These are phyloP conservation scores for Glaucidium brasilianum DNA, from an alignment of 2,113 vertebrate species.

Conservation along the genomic window DNA sequence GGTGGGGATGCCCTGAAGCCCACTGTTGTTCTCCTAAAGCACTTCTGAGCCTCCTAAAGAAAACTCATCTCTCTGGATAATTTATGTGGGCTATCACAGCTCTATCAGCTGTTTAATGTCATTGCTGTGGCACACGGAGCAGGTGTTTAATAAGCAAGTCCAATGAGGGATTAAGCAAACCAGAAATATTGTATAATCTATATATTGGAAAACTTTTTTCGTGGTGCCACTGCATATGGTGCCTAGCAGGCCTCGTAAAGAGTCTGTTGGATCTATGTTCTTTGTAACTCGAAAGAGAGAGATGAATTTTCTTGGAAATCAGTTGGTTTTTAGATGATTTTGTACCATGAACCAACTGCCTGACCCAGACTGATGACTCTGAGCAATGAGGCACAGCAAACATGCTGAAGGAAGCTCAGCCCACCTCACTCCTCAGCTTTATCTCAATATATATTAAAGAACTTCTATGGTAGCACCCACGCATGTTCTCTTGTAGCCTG, in stretches of 20 bases:
- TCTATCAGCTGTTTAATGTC: not conserved
- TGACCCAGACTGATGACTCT: not conserved
- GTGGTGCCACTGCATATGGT: not conserved
- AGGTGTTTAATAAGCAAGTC: not conserved
- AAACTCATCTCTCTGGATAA: not conserved
- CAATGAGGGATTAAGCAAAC: not conserved
- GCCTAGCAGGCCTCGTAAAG: not conserved
- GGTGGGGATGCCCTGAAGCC: not conserved
- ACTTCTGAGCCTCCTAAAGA: not conserved
- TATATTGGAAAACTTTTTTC: not conserved
- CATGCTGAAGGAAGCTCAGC: not conserved
- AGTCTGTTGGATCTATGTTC: not conserved
- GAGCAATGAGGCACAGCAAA: not conserved
- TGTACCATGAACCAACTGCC: not conserved
- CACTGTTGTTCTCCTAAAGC: too few species aligned
- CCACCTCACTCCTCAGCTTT: not conserved
- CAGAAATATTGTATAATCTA: not conserved
- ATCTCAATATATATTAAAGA: not conserved
- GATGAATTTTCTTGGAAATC: not conserved
- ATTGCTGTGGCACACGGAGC: not conserved
- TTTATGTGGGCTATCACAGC: not conserved
- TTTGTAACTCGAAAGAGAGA: not conserved
- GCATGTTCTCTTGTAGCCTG: accelerated
- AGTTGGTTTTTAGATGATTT: not conserved
- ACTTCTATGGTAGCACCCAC: not conserved